Evolutionary conservation across 2,113 vertebrate genomes (phyloP).

Genomic region (pig (Sus scrofa)): DNA sequence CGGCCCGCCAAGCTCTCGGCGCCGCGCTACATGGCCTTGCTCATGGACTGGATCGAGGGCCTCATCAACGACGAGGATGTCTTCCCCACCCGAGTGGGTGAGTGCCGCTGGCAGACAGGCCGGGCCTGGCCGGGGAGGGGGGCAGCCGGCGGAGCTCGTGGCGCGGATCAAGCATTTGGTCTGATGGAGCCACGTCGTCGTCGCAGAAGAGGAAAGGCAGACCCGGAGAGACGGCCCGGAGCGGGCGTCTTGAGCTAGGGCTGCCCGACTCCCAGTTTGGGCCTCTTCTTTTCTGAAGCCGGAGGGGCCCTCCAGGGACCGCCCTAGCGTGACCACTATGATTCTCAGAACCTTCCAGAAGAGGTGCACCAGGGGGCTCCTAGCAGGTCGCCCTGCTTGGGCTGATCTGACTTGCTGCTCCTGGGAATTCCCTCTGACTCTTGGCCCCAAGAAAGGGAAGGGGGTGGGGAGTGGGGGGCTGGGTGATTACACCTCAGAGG

Average conservation of each 20-base stretch:
- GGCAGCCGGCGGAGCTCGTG: neutral
- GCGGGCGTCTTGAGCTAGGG: neutral
- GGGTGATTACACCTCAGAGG: neutral
- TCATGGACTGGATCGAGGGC: slow-evolving; percentile 99
- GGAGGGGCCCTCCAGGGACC: neutral
- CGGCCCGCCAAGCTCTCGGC: slow-evolving; percentile 96
- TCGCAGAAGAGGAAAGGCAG: slow-evolving; percentile 34
- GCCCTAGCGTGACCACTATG: neutral
- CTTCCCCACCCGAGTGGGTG: slow-evolving; percentile 98
- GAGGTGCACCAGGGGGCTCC: neutral
- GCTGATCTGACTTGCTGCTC: neutral
- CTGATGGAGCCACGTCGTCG: neutral
- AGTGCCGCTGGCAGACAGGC: slow-evolving; percentile 76
- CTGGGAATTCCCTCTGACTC: neutral
- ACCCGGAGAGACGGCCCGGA: neutral
- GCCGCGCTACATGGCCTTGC: slow-evolving; percentile 95
- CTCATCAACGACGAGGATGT: slow-evolving; percentile 97
- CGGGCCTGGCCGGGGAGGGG: neutral
- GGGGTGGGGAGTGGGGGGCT: neutral
- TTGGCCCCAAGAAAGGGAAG: neutral
- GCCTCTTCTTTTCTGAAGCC: neutral
- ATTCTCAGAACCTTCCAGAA: slow-evolving; percentile 52
- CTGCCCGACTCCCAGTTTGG: neutral
- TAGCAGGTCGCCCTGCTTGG: neutral
- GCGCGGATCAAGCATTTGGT: neutral